Conservation (phyloP, 2,797 vertebrate genomes). For the Orestias chungarensis region DNA sequence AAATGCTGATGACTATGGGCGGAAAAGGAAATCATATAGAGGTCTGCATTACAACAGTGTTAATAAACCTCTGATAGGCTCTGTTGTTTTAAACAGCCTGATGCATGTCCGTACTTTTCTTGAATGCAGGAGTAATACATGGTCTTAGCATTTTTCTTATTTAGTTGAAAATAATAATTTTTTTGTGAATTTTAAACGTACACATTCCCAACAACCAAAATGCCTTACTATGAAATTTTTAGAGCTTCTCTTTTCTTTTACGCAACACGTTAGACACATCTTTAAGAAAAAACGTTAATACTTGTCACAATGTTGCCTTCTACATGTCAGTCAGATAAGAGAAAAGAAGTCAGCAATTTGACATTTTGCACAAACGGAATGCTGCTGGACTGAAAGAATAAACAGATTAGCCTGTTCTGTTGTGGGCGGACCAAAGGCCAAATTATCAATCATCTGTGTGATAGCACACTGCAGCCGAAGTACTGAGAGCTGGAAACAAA, state of each 20-base stretch:
- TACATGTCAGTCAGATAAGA: constrained; percentile 69
- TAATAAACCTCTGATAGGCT: background rate
- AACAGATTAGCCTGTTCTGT: constrained; percentile 64
- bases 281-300: constrained; percentile 36
- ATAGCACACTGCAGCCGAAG: constrained; percentile 30
- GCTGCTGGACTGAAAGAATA: constrained; percentile 62
- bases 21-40: background rate
- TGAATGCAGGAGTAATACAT: too few relatives aligned
- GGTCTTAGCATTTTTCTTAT: too few relatives aligned
- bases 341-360: constrained; percentile 63
- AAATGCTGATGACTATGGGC: too few relatives aligned
- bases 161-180: too few relatives aligned
- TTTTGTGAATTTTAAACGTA: too few relatives aligned
- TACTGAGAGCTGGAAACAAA: constrained; percentile 38
- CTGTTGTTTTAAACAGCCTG: background rate
- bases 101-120: too few relatives aligned
- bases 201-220: too few relatives aligned
- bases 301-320: constrained; percentile 56
- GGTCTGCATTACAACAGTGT: background rate
- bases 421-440: constrained; percentile 44
- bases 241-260: constrained; percentile 9
- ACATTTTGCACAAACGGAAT: constrained; percentile 68
- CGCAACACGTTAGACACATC: constrained; percentile 35
- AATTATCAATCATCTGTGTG: constrained; percentile 62
- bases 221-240: too few relatives aligned